phyloP scores from a whole-genome alignment of 2,113 vertebrate species.

The Ginglymostoma cirratum region DNA sequence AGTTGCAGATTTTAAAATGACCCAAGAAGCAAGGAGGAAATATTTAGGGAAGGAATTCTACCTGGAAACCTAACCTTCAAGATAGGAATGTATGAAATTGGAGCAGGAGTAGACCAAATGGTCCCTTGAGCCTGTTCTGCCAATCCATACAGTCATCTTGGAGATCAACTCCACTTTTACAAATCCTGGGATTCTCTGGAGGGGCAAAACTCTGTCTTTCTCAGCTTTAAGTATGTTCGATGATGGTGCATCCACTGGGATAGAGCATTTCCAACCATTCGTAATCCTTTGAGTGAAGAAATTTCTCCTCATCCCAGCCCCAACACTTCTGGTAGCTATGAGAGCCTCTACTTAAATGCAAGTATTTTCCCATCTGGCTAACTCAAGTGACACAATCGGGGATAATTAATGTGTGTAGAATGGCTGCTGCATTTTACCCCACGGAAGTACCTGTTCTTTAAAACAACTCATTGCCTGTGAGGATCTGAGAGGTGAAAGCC shows the following conservation, averaged over 20 bases:
- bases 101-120: not conserved
- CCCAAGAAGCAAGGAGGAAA: not conserved
- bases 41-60: not conserved
- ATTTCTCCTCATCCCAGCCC: too few relatives aligned
- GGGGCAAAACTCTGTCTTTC: too few relatives aligned
- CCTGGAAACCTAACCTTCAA: not conserved
- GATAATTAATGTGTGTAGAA: not conserved
- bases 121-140: not conserved
- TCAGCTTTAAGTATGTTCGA: too few relatives aligned
- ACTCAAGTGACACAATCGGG: not conserved
- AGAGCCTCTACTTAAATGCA: too few relatives aligned
- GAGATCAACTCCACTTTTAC: too few relatives aligned
- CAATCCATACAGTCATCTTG: not conserved
- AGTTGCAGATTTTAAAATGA: not conserved
- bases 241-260: too few relatives aligned
- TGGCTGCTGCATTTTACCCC: not conserved
- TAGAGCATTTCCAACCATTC: too few relatives aligned
- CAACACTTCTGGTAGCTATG: not conserved
- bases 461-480: not conserved
- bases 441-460: not conserved
- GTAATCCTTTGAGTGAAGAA: too few relatives aligned
- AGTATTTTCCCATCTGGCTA: not conserved
- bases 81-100: too few relatives aligned
- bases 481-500: not conserved
- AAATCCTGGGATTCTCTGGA: too few relatives aligned